Evolutionary conservation across 2,113 vertebrate genomes (phyloP), one percentile per base, ranked within the genome.

Genomic region (Puffinus mauretanicus): DNA sequence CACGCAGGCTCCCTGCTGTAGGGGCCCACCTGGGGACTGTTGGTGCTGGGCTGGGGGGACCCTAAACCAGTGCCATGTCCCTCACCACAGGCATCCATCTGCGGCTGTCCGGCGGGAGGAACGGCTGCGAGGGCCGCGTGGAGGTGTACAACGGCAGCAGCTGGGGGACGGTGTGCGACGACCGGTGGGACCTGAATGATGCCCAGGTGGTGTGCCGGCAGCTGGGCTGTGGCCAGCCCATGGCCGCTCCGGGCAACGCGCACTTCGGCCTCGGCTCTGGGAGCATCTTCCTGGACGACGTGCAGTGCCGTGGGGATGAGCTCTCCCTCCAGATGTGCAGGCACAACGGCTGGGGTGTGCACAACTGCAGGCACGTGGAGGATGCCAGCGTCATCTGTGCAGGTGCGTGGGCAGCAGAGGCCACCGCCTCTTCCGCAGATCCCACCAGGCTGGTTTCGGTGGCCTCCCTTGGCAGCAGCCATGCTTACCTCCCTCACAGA

Each of bases 141-240:
- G 92, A 93, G 55, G 2, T 93, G 36, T 51, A 16, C 12, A 2
- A 81, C 0, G 57, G 92, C 49, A 9, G 27, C 55, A 46, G 55
- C 32, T 94, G 92, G 87, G 92, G 92, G 3, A 94, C 87, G 1
- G 92, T 81, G 82, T 90, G 92, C 2, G 82, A 90, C 0, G 92
- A 90, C 67, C 3, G 0, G 36, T 90, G 86, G 82, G 82, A 76
- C 57, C 42, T 81, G 86, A 16, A 0, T 1, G 98, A 98, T 1
- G 99, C 99, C 11, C 94, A 78, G 10, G 99, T 99, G 97, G 99
- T 99, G 65, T 99, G 99, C 84, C 97, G 57, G 46, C 98, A 99
- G 94, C 93, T 99, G 32, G 99, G 98, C 29, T 99, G 99, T 2
- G 99, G 96, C 5, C 51, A 4, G 7, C 18, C 64, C 8, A 2